Base-by-base conservation (phyloP, 2,888 invertebrate species). In the Neoscelio sp. region DNA sequence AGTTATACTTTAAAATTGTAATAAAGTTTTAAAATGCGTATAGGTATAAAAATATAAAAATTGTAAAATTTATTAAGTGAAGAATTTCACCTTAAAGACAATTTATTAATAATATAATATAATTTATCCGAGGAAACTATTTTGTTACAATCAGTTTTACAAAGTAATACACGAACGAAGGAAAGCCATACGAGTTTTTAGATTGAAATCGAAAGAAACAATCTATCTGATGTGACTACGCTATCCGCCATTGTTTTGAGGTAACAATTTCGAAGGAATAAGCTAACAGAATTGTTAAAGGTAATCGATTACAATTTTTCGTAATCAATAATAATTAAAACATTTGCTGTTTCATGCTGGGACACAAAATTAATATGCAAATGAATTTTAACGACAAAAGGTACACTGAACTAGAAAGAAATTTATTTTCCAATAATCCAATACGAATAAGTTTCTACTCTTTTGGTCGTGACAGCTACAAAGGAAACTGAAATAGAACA, bases 391-490 rank as follows among this genome's bases (percentile, higher is more conserved):
- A 54, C 23, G 30, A 50, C 60, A 70, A 60, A 70, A 20, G 12
- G 42, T 50, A 46, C 33, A 30, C 50, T 50, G 40, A 50, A 52
- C 42, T 50, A 18, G 42, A 70, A 60, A 35, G 58, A 40, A 70
- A 70, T 70, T 48, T 70, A 70, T 70, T 50, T 52, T 30, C 50
- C 50, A 46, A 70, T 70, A 50, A 60, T 26, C 60, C 50, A 35
- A 52, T 71, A 46, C 60, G 58, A 60, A 46, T 42, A 60, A 52
- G 60, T 71, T 18, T 2, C 13, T 33, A 58, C 70, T 71, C 52
- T 71, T 52, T 50, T 60, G 50, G 52, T 60, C 26, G 60, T 60
- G 70, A 71, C 70, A 71, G 70, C 52, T 26, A 60, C 50, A 71
- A 60, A 52, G 70, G 56, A 68, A 17, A 56, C 26, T 13, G 40